phyloP scores from a whole-genome alignment of 2,797 vertebrate species.

The Neomorphus geoffroyi region DNA sequence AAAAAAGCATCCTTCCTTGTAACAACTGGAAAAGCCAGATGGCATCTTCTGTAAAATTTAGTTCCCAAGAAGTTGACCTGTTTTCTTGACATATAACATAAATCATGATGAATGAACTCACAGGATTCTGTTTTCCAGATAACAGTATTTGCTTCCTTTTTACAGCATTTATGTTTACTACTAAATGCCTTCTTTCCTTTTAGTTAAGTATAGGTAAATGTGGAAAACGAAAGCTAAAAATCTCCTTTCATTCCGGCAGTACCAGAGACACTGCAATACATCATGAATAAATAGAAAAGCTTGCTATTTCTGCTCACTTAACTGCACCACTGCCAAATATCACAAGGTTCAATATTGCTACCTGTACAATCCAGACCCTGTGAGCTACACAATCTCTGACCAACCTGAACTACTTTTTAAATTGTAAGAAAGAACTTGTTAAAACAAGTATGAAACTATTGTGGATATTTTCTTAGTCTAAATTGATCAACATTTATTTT shows the following conservation, averaged over 20 bases:
- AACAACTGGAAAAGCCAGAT: conserved; percentile 37
- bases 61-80: not conserved
- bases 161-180: not conserved
- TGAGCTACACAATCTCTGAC: not conserved
- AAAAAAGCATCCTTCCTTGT: not conserved
- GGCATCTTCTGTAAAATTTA: not conserved
- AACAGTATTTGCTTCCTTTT: not conserved
- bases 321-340: not conserved
- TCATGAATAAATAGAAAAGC: not conserved
- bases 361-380: not conserved
- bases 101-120: conserved; percentile 10
- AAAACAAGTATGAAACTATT: not conserved
- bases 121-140: not conserved
- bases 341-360: not conserved
- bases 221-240: not conserved
- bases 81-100: conserved; percentile 32
- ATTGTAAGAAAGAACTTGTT: not conserved
- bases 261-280: not conserved
- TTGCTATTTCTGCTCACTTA: not conserved
- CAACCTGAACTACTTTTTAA: not conserved
- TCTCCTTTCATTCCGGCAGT: not conserved
- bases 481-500: not conserved
- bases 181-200: not conserved
- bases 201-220: not conserved
- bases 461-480: not conserved